Evolutionary conservation across 2,888 invertebrate genomes (phyloP).

Genomic region (Trilocha varians): DNA sequence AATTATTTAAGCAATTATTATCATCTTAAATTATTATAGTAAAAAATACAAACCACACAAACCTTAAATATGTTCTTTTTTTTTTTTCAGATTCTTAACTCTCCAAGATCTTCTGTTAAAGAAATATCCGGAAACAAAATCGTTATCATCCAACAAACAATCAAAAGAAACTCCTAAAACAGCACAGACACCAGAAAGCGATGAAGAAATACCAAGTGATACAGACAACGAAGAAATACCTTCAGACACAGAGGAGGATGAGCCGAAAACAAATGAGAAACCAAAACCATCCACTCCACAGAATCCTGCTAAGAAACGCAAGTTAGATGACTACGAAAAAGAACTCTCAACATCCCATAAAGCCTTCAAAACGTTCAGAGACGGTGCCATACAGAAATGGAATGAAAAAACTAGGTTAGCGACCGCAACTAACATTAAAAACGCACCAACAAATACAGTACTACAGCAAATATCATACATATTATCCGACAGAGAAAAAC

Average conservation of each 20-base stretch:
- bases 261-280: slow-evolving; percentile 23
- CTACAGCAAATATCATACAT: slow-evolving; percentile 90
- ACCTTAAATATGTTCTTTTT: too few species aligned
- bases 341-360: slow-evolving; percentile 73
- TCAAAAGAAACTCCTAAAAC: slow-evolving; percentile 19
- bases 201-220: slow-evolving; percentile 62
- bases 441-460: slow-evolving; percentile 75
- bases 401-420: slow-evolving; percentile 90
- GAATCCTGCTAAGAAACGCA: slow-evolving; percentile 54
- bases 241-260: slow-evolving; percentile 72
- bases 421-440: slow-evolving; percentile 76
- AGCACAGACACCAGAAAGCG: slow-evolving; percentile 40
- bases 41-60: too few species aligned
- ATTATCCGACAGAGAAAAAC: slow-evolving; percentile 81
- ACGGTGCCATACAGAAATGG: slow-evolving; percentile 93
- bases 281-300: slow-evolving; percentile 7
- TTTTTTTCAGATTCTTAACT: slow-evolving; percentile 46
- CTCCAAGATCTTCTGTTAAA: slow-evolving; percentile 66
- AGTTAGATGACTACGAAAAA: slow-evolving; percentile 73
- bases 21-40: too few species aligned
- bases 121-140: slow-evolving; percentile 80
- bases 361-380: slow-evolving; percentile 78
- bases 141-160: slow-evolving; percentile 43
- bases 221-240: slow-evolving; percentile 78
- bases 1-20: too few species aligned